phyloP scores from a whole-genome alignment of 1,140 invertebrate species.

The Drosophila bocqueti region DNA sequence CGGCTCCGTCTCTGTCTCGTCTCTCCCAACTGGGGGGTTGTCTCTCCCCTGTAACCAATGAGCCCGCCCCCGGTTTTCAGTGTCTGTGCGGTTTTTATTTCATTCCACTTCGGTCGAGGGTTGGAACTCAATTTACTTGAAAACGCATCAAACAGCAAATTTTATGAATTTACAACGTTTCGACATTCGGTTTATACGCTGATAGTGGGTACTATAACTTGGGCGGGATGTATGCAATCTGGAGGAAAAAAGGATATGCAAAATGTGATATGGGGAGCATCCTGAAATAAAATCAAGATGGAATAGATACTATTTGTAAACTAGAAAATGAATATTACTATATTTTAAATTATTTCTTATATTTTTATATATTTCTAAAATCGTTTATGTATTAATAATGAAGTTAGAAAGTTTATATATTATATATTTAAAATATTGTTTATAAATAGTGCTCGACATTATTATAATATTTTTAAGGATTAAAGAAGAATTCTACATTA shows the following conservation, averaged over 20 bases:
- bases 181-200: constrained; percentile 50
- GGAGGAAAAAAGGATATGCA: not conserved
- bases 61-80: constrained; percentile 22
- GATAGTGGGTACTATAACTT: not conserved
- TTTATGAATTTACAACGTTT: constrained; percentile 83
- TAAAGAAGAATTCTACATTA: no score
- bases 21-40: constrained; percentile 17
- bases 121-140: constrained; percentile 83
- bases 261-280: not conserved
- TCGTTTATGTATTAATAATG: no score
- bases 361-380: no score
- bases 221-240: not conserved
- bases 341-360: not conserved
- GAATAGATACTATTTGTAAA: no score
- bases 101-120: constrained; percentile 80
- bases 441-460: no score
- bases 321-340: no score
- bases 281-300: not conserved
- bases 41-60: constrained; percentile 4
- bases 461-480: no score
- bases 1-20: constrained; percentile 54
- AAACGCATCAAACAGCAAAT: constrained; percentile 83
- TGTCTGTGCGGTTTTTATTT: constrained; percentile 79
- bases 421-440: no score
- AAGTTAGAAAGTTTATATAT: no score